These are phyloP conservation scores for Orthonyx spaldingii DNA, from an alignment of 2,113 vertebrate species.

Conservation along the genomic window DNA sequence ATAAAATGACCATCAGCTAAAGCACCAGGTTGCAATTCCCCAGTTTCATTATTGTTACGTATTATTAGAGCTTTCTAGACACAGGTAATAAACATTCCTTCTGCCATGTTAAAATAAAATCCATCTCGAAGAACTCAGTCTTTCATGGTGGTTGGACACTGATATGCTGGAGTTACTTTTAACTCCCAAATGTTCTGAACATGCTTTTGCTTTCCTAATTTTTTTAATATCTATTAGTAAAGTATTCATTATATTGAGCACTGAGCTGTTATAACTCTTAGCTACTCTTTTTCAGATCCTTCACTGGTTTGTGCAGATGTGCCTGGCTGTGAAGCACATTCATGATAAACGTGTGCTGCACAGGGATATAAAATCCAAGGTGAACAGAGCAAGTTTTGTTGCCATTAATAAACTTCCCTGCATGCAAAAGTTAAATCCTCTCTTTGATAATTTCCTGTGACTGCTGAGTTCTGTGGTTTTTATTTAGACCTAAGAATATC, in stretches of 20 bases:
- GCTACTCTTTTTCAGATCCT: slow-evolving; percentile 75
- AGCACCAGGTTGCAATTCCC: accelerated
- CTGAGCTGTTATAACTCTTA: background rate
- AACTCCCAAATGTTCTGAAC: background rate
- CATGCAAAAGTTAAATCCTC: background rate
- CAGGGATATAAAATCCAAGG: slow-evolving; percentile 94
- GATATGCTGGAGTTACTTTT: background rate
- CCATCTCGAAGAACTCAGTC: background rate
- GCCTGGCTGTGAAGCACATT: slow-evolving; percentile 84
- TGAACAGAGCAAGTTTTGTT: slow-evolving; percentile 45
- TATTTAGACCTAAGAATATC: background rate
- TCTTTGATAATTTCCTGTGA: background rate
- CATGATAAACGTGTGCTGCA: slow-evolving; percentile 86
- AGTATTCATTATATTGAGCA: background rate
- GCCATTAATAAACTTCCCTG: background rate
- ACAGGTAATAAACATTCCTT: background rate
- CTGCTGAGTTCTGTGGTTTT: background rate
- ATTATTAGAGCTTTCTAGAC: background rate
- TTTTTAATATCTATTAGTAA: background rate
- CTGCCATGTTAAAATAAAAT: background rate
- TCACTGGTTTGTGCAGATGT: slow-evolving; percentile 91
- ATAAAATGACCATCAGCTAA: background rate
- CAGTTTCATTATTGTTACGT: background rate
- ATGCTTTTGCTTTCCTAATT: background rate
- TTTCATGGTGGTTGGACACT: background rate